A percentile compares a stretch with the other conserved stretches of the same genome.
Evolutionary conservation across 2,797 vertebrate genomes (phyloP).

Genomic region (Ambastaia sidthimunki): DNA sequence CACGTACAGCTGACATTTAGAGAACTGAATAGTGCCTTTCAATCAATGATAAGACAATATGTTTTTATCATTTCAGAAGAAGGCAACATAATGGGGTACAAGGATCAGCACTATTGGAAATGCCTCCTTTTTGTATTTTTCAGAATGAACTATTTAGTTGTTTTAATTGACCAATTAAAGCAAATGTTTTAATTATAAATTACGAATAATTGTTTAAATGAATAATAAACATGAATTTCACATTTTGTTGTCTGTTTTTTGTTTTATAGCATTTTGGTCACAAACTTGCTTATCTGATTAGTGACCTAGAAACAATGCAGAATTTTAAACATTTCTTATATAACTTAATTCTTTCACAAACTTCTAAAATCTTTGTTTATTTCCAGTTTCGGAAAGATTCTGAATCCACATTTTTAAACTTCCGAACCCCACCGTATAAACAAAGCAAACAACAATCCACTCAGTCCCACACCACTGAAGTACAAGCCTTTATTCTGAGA

Average conservation of each 20-base stretch:
- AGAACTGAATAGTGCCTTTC: not conserved
- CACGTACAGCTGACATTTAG: slow-evolving; percentile 3
- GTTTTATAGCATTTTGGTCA: not conserved
- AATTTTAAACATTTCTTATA: not conserved
- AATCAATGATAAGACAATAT: not conserved
- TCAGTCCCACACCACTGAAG: not conserved
- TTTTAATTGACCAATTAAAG: no score
- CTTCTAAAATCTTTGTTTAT: not conserved
- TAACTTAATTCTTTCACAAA: not conserved
- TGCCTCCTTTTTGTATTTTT: not conserved
- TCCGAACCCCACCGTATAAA: slow-evolving; percentile 41
- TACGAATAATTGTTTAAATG: no score
- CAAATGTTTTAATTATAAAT: no score
- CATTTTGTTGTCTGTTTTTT: no score
- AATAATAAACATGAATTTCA: no score
- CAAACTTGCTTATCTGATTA: not conserved
- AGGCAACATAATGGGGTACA: not conserved
- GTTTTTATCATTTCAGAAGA: not conserved
- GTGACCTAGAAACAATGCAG: not conserved
- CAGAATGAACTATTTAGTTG: no score
- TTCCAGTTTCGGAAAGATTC: not conserved
- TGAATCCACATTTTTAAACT: not conserved
- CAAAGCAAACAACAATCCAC: slow-evolving; percentile 50
- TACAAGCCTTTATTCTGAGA: slow-evolving; percentile 32
- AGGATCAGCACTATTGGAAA: not conserved